Conservation (phyloP, 1,140 invertebrate species). For the Leptoteleia sp. region DNA sequence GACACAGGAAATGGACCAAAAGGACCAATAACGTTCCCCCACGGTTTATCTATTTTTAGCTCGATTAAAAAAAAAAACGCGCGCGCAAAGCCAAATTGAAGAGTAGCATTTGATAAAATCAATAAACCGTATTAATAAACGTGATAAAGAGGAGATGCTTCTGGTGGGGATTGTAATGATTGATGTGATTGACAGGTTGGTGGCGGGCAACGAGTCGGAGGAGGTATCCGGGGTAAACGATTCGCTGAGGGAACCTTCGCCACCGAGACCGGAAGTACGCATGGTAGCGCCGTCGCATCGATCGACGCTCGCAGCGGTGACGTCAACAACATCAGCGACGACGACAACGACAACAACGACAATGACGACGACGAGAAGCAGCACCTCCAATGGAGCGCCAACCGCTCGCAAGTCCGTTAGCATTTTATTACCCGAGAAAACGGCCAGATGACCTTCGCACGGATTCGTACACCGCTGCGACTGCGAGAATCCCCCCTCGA, state of each 20-base stretch:
- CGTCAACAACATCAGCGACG: slow-evolving; percentile 28
- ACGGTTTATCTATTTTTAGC: slow-evolving; percentile 6
- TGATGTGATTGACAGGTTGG: slow-evolving; percentile 64
- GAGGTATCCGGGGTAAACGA: slow-evolving; percentile 67
- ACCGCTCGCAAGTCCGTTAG: slow-evolving; percentile 77
- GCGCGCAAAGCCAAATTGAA: slow-evolving; percentile 6
- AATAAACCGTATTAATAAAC: slow-evolving; percentile 15
- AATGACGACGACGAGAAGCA: slow-evolving; percentile 46
- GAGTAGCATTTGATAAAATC: slow-evolving; percentile 17
- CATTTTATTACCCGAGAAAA: slow-evolving; percentile 77
- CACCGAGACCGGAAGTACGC: slow-evolving; percentile 74
- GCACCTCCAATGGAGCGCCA: slow-evolving; percentile 48
- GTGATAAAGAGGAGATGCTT: slow-evolving; percentile 60
- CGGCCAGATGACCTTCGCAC: slow-evolving; percentile 74
- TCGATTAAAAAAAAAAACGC: background rate
- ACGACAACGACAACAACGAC: slow-evolving; percentile 29
- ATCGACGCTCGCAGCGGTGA: slow-evolving; percentile 56
- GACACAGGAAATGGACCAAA: slow-evolving; percentile 3
- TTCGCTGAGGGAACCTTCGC: slow-evolving; percentile 67
- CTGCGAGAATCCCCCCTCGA: slow-evolving; percentile 66
- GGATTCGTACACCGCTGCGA: slow-evolving; percentile 76
- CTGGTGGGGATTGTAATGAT: slow-evolving; percentile 8
- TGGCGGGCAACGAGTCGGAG: slow-evolving; percentile 62
- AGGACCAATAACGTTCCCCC: slow-evolving; percentile 1
- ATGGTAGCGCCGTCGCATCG: slow-evolving; percentile 75